Percentiles rank a stretch among this genome's conserved stretches.
phyloP scores from a whole-genome alignment of 2,113 vertebrate species.

The Oreochromis aureus region DNA sequence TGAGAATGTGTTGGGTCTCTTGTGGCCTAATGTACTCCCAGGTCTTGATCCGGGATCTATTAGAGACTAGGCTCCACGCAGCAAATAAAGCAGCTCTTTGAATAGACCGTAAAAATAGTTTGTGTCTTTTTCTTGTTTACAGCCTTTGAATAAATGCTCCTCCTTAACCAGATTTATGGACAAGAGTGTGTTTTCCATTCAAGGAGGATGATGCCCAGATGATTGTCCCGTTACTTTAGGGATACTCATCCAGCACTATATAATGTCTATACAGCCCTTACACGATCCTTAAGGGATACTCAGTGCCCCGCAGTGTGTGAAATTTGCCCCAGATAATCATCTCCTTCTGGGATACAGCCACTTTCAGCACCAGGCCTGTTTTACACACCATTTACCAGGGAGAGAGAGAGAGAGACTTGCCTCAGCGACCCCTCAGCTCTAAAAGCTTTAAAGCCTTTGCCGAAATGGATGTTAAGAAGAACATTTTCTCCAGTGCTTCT shows the following conservation, averaged over 20 bases:
- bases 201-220: background rate
- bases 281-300: slow-evolving; percentile 35
- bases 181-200: background rate
- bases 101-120: background rate
- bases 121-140: background rate
- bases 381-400: slow-evolving; percentile 45
- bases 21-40: background rate
- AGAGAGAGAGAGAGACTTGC: slow-evolving; percentile 25
- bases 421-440: slow-evolving; percentile 7
- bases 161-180: background rate
- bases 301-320: slow-evolving; percentile 15
- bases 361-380: slow-evolving; percentile 30
- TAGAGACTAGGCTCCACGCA: background rate
- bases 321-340: slow-evolving; percentile 60
- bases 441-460: background rate
- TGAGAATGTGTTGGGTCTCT: background rate
- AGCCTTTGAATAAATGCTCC: background rate
- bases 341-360: slow-evolving; percentile 42
- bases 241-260: background rate
- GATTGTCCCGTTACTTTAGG: background rate
- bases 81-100: background rate
- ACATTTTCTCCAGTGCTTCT: background rate
- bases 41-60: background rate
- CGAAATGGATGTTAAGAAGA: background rate
- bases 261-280: background rate